Conservation (phyloP, 2,888 invertebrate species). For the Acronicta leporina region DNA sequence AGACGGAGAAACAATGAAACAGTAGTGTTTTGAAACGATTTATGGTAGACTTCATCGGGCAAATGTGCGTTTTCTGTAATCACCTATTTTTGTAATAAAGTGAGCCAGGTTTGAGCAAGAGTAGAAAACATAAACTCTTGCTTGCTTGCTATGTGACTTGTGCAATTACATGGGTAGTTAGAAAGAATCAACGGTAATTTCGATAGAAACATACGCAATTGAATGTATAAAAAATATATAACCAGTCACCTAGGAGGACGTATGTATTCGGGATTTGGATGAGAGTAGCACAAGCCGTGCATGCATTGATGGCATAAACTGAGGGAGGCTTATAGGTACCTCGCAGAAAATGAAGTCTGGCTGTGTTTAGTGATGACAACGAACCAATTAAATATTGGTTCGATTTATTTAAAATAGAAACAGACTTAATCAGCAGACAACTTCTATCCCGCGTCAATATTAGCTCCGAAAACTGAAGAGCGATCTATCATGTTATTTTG, state of each 20-base stretch:
- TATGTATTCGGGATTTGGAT: too few species aligned
- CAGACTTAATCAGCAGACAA: conserved; percentile 13
- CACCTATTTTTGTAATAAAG: conserved; percentile 24
- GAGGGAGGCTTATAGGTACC: too few species aligned
- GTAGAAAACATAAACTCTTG: too few species aligned
- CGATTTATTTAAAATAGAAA: neutral
- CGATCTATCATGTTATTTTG: conserved; percentile 31
- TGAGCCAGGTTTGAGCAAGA: conserved; percentile 6
- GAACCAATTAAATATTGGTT: too few species aligned
- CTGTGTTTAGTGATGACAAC: too few species aligned
- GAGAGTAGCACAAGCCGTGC: too few species aligned
- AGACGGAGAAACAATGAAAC: conserved; percentile 40
- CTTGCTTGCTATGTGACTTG: conserved; percentile 6
- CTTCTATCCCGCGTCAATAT: conserved; percentile 10
- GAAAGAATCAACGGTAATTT: neutral
- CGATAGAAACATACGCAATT: neutral
- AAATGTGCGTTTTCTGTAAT: conserved; percentile 32
- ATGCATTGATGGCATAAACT: too few species aligned
- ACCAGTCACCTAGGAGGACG: too few species aligned
- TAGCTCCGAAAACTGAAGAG: conserved; percentile 12
- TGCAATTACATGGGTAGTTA: conserved; percentile 1
- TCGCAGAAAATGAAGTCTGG: too few species aligned
- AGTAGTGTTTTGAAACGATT: conserved; percentile 29
- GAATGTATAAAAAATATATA: too few species aligned
- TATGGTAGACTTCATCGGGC: conserved; percentile 13